phyloP scores from a whole-genome alignment of 2,797 vertebrate genomes.

The Hydrophis major region DNA sequence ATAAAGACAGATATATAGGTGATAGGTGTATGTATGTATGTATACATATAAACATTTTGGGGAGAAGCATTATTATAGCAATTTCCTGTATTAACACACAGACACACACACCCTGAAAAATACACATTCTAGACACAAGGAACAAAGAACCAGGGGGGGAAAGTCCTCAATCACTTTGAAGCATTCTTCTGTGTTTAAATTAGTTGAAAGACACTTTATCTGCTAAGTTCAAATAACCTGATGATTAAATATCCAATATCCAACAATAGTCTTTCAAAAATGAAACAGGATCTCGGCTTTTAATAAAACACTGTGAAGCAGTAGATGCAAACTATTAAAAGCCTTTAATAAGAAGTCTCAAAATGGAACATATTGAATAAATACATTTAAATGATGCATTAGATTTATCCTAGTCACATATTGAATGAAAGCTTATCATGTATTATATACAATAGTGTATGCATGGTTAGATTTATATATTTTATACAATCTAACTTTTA shows the following conservation, averaged over 20 bases:
- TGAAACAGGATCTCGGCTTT: conserved; percentile 15
- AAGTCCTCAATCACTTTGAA: neutral
- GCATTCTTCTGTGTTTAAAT: neutral
- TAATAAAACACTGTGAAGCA: conserved; percentile 21
- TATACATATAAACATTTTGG: neutral
- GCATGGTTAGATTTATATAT: conserved; percentile 8
- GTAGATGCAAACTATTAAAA: conserved; percentile 29
- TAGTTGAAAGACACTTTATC: conserved; percentile 5
- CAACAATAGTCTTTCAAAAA: conserved; percentile 17
- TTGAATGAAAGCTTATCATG: neutral
- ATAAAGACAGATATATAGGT: neutral
- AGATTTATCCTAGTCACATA: conserved; percentile 11
- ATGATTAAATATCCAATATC: conserved; percentile 26
- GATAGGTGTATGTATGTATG: neutral
- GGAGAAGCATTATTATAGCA: neutral
- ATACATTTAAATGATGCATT: conserved; percentile 36
- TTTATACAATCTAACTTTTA: conserved; percentile 4
- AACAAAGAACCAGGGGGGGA: neutral
- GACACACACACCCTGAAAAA: no score
- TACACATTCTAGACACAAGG: neutral
- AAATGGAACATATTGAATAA: conserved; percentile 23
- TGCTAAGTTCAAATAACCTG: conserved; percentile 16
- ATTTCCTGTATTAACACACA: neutral
- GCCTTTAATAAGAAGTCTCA: conserved; percentile 21
- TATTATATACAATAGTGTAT: neutral